phyloP scores from a whole-genome alignment of 2,113 vertebrate species.

The Nicator chloris region DNA sequence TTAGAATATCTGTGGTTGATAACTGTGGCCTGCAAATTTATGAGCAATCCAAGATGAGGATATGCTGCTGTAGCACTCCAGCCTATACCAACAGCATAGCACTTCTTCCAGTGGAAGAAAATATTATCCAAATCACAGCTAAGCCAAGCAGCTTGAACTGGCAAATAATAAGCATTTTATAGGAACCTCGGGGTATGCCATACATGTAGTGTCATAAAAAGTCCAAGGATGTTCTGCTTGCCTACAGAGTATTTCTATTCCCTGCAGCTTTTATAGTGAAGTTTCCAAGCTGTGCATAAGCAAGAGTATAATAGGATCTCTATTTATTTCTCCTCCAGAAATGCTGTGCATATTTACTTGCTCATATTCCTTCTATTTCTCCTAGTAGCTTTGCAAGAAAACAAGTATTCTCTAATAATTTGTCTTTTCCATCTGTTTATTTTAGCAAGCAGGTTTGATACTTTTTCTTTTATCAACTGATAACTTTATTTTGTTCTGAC shows the following conservation, averaged over 20 bases:
- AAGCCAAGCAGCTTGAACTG: slow-evolving; percentile 15
- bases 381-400: background rate
- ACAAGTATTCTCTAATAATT: background rate
- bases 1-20: background rate
- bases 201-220: background rate
- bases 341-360: background rate
- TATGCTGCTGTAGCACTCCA: background rate
- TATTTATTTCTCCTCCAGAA: slow-evolving; percentile 11
- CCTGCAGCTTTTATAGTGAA: background rate
- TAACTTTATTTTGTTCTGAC: background rate
- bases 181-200: background rate
- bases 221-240: background rate
- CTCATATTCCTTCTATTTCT: background rate
- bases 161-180: background rate
- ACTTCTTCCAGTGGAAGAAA: background rate
- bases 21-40: background rate
- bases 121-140: background rate
- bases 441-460: background rate
- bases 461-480: background rate
- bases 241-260: background rate
- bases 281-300: slow-evolving; percentile 6
- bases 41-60: background rate
- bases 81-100: background rate
- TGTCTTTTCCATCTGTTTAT: background rate
- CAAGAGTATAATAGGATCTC: background rate